Evolutionary conservation across 2,888 invertebrate species (phyloP), one percentile per base, ranked within the genome.

Genomic region (Myopa testacea): DNA sequence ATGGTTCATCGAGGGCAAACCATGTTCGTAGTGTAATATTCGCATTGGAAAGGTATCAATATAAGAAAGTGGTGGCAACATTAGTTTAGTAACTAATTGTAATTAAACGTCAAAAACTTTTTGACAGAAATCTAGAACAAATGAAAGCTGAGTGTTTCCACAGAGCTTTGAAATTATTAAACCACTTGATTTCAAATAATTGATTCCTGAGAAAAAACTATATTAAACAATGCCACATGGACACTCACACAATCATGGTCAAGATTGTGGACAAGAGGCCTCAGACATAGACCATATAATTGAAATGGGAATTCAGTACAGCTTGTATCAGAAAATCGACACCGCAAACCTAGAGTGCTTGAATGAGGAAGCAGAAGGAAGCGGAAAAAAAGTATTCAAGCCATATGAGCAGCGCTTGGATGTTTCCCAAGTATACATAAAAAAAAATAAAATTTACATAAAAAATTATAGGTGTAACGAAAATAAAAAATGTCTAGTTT

Each of bases 321-420:
- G 95, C 91, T 91, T 98, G 77, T 97, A 93, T 88, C 91, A 94
- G 82, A 98, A 96, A 92, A 98, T 98, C 84, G 95, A 98, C 88
- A 92, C 92, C 84, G 93, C 94, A 62, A 95, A 96, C 88, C 90
- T 98, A 38, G 93, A 96, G 86, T 98, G 98, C 89, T 90, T 99
- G 52, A 99, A 99, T 89, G 99, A 99, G 90, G 91, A 91, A 71
- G 89, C 91, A 6, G 97, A 98, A 84, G 96, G 95, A 40, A 94
- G 96, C 14, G 98, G 97, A 26, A 95, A 94, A 90, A 92, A 92
- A 40, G 94, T 99, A 4, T 98, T 99, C 86, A 98, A 98, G 88
- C 91, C 97, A 0, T 98, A 97, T 95, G 96, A 97, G 83, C 93
- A 95, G 80, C 92, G 98, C 83, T 90, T 95, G 80, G 94, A 96